A percentile compares a stretch with the other conserved stretches of the same genome.
These are phyloP conservation scores for Anser cygnoides DNA, from an alignment of 2,113 vertebrate species.

Conservation along the genomic window DNA sequence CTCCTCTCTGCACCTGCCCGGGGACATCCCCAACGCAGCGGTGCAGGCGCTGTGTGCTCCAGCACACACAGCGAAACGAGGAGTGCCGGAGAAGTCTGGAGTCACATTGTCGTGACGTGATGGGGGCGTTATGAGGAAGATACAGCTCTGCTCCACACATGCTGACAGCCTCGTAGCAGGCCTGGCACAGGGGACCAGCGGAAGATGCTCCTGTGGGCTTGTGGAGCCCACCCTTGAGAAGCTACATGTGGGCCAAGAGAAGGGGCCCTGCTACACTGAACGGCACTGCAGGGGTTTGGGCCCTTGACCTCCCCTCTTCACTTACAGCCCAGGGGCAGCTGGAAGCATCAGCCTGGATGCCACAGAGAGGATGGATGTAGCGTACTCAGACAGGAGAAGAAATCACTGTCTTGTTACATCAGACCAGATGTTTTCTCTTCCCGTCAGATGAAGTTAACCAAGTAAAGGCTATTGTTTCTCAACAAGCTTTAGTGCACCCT, in stretches of 20 bases:
- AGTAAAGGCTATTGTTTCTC: background rate
- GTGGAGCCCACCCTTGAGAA: background rate
- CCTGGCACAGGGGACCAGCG: background rate
- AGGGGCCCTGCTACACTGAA: background rate
- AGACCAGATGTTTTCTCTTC: background rate
- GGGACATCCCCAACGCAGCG: background rate
- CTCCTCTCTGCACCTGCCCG: background rate
- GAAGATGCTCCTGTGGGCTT: background rate
- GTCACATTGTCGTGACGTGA: background rate
- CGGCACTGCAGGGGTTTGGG: background rate
- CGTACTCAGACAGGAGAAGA: background rate
- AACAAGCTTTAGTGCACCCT: background rate
- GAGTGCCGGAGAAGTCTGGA: background rate
- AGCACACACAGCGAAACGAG: background rate
- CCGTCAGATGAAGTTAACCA: background rate
- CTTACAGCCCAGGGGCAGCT: background rate
- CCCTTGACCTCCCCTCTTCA: background rate
- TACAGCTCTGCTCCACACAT: background rate
- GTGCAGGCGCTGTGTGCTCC: background rate
- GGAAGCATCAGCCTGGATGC: background rate
- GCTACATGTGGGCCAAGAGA: background rate
- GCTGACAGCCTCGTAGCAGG: background rate
- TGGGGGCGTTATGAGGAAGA: background rate
- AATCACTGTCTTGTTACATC: background rate
- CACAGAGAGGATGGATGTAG: background rate